Percentiles rank a stretch among this genome's conserved stretches.
These are phyloP conservation scores for Tachysurus vachellii DNA, from an alignment of 2,113 vertebrate species.

Conservation along the genomic window DNA sequence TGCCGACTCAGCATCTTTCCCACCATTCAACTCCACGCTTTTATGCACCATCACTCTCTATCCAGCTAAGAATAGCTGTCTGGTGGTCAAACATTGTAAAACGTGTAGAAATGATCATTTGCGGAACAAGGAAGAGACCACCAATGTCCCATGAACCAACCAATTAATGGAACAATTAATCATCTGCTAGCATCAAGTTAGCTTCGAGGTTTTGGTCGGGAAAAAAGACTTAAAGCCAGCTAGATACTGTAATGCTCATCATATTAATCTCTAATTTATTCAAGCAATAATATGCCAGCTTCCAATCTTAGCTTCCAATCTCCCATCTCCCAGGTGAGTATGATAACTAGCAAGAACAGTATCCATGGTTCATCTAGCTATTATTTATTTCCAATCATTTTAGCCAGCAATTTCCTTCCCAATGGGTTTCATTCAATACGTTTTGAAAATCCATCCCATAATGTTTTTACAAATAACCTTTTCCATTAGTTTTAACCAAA, in stretches of 20 bases:
- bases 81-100: background rate
- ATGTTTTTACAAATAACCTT: too few species aligned
- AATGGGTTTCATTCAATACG: background rate
- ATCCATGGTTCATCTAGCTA: background rate
- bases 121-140: background rate
- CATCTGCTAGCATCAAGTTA: background rate
- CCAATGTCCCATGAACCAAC: background rate
- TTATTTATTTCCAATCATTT: background rate
- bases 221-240: background rate
- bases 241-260: background rate
- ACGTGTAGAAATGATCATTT: background rate
- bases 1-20: conserved; percentile 59
- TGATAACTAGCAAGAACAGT: background rate
- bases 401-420: background rate
- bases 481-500: too few species aligned
- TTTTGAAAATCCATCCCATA: background rate
- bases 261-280: background rate
- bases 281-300: background rate
- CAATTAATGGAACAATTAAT: background rate
- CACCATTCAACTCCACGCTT: background rate
- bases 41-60: background rate
- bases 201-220: background rate
- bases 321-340: background rate
- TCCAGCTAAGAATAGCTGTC: background rate
- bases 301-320: background rate